Percentiles rank a stretch among this genome's conserved stretches.
Evolutionary conservation across 1,140 invertebrate genomes (phyloP).

Genomic region (Apis mellifera): DNA sequence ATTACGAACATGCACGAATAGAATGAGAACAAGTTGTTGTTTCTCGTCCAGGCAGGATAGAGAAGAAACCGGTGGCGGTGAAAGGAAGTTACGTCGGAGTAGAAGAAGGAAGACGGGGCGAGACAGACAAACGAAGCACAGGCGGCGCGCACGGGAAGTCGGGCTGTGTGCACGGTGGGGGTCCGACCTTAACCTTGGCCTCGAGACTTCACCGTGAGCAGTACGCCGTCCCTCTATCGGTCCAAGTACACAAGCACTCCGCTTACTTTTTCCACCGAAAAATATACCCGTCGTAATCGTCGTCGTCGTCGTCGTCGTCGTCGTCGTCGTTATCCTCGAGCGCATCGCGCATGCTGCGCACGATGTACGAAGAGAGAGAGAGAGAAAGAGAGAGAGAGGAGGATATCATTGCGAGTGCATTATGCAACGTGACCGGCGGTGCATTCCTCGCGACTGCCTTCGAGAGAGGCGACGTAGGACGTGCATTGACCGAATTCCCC

Average conservation of each 20-base stretch:
- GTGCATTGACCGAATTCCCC: constrained; percentile 33
- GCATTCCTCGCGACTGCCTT: background rate
- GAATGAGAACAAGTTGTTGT: no score
- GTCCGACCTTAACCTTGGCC: constrained; percentile 71
- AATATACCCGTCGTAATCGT: constrained; percentile 56
- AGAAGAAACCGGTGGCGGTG: background rate
- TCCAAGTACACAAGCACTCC: constrained; percentile 62
- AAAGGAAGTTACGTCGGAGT: constrained; percentile 45
- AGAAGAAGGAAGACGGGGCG: constrained; percentile 1
- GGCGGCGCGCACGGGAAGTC: background rate
- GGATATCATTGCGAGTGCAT: constrained; percentile 10
- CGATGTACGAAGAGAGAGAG: background rate
- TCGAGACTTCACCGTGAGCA: constrained; percentile 48
- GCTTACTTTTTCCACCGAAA: constrained; percentile 65
- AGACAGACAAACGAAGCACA: background rate
- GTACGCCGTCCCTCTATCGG: constrained; percentile 54
- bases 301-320: constrained; percentile 14
- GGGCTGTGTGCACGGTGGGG: constrained; percentile 27
- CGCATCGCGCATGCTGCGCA: background rate
- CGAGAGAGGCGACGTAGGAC: background rate
- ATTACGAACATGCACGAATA: no score
- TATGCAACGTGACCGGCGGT: constrained; percentile 32
- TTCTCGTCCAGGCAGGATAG: background rate
- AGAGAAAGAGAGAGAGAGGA: background rate
- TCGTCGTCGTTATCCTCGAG: constrained; percentile 21